These are phyloP conservation scores for Cotesia vestalis DNA, from an alignment of 1,140 invertebrate species.

Conservation along the genomic window DNA sequence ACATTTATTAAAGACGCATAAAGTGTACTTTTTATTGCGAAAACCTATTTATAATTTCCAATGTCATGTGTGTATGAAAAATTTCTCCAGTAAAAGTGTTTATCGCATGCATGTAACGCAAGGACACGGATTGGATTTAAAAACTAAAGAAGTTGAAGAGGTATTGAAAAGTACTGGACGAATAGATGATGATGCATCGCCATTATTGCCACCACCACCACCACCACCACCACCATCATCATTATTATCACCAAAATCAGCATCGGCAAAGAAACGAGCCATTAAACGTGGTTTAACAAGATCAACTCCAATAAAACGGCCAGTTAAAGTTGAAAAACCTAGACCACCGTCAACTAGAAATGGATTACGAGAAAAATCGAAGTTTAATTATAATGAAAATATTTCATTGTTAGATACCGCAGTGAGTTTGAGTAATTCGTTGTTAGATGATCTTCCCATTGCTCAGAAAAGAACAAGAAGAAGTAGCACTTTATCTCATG, in stretches of 20 bases:
- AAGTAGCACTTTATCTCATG: not conserved
- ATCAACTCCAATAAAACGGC: no score
- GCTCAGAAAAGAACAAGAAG: not conserved
- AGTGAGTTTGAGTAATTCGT: not conserved
- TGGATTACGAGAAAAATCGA: conserved; percentile 7
- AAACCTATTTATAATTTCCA: not conserved
- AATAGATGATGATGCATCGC: no score
- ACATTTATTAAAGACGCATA: conserved; percentile 3
- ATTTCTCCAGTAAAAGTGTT: not conserved
- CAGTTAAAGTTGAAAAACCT: no score
- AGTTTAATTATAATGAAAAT: conserved; percentile 12
- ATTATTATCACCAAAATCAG: no score
- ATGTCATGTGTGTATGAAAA: conserved; percentile 4
- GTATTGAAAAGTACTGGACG: not conserved
- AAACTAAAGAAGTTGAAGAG: not conserved
- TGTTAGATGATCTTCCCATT: no score
- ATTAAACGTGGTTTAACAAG: no score
- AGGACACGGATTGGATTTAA: no score
- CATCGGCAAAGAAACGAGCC: no score
- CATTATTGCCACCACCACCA: no score
- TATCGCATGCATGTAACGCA: no score
- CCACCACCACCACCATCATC: no score
- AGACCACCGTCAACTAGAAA: not conserved
- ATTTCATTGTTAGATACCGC: not conserved
- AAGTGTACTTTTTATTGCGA: not conserved